Conservation (phyloP, 1,140 invertebrate genomes). For the Hirudo medicinalis region DNA sequence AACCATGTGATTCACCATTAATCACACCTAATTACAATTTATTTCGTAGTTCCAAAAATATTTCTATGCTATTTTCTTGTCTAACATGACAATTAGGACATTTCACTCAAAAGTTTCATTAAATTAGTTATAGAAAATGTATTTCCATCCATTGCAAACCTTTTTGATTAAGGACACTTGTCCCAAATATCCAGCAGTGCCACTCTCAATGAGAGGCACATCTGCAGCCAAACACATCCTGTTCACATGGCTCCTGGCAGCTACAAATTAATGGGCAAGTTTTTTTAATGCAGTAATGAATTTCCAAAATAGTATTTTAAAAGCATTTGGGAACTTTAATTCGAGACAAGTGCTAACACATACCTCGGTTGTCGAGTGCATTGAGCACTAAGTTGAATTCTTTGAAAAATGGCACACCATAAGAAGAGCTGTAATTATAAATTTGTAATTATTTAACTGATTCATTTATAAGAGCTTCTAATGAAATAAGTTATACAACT, state of each 20-base stretch:
- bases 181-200: conserved; percentile 88
- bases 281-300: no score
- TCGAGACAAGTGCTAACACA: background rate
- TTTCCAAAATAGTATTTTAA: no score
- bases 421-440: conserved; percentile 57
- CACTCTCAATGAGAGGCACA: conserved; percentile 86
- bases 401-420: conserved; percentile 79
- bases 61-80: no score
- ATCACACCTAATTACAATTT: no score
- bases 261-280: conserved; percentile 31
- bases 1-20: background rate
- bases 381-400: conserved; percentile 85
- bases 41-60: no score
- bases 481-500: conserved; percentile 48
- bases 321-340: no score
- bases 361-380: conserved; percentile 81
- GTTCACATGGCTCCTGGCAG: conserved; percentile 94
- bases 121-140: background rate
- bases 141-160: conserved; percentile 26
- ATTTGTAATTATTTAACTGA: conserved; percentile 12
- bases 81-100: no score
- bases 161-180: conserved; percentile 55
- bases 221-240: conserved; percentile 91
- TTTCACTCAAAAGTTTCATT: no score
- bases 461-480: background rate